Evolutionary conservation across 2,797 vertebrate genomes (phyloP).

Genomic region (Gorsachius magnificus): DNA sequence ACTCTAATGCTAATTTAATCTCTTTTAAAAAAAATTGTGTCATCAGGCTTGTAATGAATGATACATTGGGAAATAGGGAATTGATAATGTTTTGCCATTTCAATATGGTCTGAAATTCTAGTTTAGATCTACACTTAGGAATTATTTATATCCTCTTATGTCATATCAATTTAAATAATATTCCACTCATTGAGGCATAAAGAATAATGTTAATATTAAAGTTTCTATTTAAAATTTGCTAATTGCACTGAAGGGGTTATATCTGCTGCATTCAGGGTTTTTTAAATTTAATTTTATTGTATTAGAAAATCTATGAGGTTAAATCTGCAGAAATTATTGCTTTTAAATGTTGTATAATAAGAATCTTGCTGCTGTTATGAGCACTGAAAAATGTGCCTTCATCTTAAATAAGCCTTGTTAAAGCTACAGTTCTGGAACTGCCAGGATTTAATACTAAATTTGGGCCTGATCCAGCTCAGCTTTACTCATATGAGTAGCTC

Average conservation of each 20-base stretch:
- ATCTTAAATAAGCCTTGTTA: slow-evolving; percentile 60
- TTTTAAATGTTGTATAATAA: slow-evolving; percentile 77
- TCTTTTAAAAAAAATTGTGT: slow-evolving; percentile 70
- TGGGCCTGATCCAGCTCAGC: not conserved
- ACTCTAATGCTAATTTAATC: slow-evolving; percentile 71
- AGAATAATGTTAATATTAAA: slow-evolving; percentile 80
- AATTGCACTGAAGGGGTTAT: slow-evolving; percentile 78
- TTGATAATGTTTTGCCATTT: slow-evolving; percentile 79
- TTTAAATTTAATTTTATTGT: slow-evolving; percentile 76
- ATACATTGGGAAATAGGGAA: slow-evolving; percentile 73
- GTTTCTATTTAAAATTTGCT: slow-evolving; percentile 78
- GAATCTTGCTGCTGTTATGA: slow-evolving; percentile 59
- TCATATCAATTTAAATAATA: slow-evolving; percentile 81
- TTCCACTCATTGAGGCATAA: slow-evolving; percentile 70
- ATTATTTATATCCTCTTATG: slow-evolving; percentile 82
- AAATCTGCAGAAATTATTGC: slow-evolving; percentile 74
- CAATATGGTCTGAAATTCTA: slow-evolving; percentile 73
- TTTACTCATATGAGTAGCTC: not conserved
- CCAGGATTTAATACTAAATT: slow-evolving; percentile 23
- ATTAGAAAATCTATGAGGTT: slow-evolving; percentile 75
- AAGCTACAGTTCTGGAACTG: slow-evolving; percentile 18
- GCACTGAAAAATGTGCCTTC: slow-evolving; percentile 56
- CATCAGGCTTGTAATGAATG: slow-evolving; percentile 73
- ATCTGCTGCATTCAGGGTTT: slow-evolving; percentile 70
- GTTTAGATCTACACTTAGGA: slow-evolving; percentile 78